Conservation (phyloP, 1,140 invertebrate species). For the Thalassaphorura encarpata region DNA sequence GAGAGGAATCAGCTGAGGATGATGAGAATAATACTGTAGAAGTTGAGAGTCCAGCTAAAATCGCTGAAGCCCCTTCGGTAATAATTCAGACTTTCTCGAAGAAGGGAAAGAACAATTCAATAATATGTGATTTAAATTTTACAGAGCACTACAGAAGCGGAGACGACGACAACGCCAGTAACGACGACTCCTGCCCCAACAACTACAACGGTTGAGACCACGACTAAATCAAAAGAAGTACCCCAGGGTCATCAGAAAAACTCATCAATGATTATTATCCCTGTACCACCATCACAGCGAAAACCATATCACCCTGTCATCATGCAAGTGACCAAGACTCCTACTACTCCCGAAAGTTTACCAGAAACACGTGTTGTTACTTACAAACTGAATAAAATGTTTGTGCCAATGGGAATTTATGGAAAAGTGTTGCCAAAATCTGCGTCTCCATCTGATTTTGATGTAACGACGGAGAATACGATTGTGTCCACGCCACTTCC, state of each 20-base stretch:
- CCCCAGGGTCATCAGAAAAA: constrained; percentile 4
- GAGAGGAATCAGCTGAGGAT: neutral
- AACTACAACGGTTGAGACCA: neutral
- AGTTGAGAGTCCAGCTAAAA: neutral
- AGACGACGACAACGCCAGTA: neutral
- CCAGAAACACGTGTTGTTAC: constrained; percentile 17
- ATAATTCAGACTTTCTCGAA: too few relatives aligned
- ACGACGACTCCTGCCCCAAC: neutral
- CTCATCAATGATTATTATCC: constrained; percentile 27
- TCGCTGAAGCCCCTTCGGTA: neutral
- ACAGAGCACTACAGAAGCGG: neutral
- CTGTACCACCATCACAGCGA: constrained; percentile 25
- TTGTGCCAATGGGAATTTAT: constrained; percentile 32
- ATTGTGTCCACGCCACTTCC: constrained; percentile 14
- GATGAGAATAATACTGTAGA: neutral
- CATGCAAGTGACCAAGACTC: constrained; percentile 27
- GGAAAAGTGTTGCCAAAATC: constrained; percentile 24
- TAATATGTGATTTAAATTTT: neutral
- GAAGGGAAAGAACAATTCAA: neutral
- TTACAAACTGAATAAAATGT: constrained; percentile 32
- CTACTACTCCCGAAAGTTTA: constrained; percentile 5
- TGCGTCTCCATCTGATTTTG: neutral
- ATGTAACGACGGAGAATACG: neutral
- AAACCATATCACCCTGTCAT: constrained; percentile 29
- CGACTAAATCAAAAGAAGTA: too few relatives aligned